phyloP scores from a whole-genome alignment of 2,888 invertebrate genomes.

The Thymelicus acteon region DNA sequence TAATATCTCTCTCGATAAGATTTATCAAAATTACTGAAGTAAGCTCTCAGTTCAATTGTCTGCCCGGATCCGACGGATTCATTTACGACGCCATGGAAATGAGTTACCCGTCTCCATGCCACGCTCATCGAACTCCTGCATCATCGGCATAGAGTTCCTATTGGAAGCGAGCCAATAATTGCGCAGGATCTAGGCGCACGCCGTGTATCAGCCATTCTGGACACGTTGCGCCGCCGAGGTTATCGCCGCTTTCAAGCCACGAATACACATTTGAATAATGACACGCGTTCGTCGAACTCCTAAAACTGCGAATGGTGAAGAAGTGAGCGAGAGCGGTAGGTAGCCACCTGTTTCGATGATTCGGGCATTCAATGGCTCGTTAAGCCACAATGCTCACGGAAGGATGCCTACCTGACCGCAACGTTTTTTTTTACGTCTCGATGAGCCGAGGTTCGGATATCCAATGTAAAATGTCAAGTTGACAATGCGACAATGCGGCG shows the following conservation, averaged over 20 bases:
- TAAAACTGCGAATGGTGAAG: slow-evolving; percentile 63
- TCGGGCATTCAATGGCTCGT: slow-evolving; percentile 69
- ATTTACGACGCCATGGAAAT: slow-evolving; percentile 64
- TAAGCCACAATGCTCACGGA: slow-evolving; percentile 70
- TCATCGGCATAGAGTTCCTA: slow-evolving; percentile 52
- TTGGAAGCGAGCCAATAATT: slow-evolving; percentile 38
- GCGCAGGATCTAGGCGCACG: slow-evolving; percentile 54
- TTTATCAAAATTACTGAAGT: slow-evolving; percentile 52
- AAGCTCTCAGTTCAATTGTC: slow-evolving; percentile 55
- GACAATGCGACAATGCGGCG: slow-evolving; percentile 74
- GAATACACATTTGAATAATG: slow-evolving; percentile 80
- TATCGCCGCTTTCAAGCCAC: slow-evolving; percentile 80
- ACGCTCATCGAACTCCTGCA: slow-evolving; percentile 53
- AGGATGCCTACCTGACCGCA: slow-evolving; percentile 68
- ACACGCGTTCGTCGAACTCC: slow-evolving; percentile 75
- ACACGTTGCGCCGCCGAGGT: slow-evolving; percentile 70
- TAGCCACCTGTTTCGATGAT: slow-evolving; percentile 65
- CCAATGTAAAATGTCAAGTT: slow-evolving; percentile 68
- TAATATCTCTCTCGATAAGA: too few relatives aligned
- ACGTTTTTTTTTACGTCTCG: slow-evolving; percentile 40
- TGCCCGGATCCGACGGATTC: slow-evolving; percentile 53
- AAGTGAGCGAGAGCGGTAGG: slow-evolving; percentile 42
- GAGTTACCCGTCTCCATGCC: slow-evolving; percentile 50
- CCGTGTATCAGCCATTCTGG: slow-evolving; percentile 66
- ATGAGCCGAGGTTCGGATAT: slow-evolving; percentile 47